Base-by-base conservation (phyloP, 2,113 vertebrate species). In the Ailurus styani region DNA sequence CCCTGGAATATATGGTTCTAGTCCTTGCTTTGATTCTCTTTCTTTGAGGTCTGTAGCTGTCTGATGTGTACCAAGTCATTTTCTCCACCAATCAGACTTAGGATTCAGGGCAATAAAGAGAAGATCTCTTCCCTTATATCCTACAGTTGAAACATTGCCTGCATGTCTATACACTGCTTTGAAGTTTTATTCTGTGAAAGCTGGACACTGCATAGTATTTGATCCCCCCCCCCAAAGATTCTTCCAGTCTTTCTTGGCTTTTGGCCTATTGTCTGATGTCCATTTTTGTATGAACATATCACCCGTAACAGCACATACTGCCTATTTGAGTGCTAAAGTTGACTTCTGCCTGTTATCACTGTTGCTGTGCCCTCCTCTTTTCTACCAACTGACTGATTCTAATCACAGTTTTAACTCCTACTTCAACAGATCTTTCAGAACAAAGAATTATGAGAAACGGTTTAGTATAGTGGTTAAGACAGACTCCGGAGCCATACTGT, bases 171-270 rank as follows among this genome's bases (percentile, higher is more conserved):
- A 23, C 11, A 10, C 8, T n/a, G 7, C n/a, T 89, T 62, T 85
- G 81, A 93, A 91, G 50, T 31, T 82, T 97, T 18, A n/a, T 25
- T 90, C 11, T 93, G 0, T 83, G 31, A 75, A 25, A 4, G 5
- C 34, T 93, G 34, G 21, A 37, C 2, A 85, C 3, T 25, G 62
- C 4, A 29, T n/a, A 84, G 50, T 66, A 21, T 13, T 27, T 87
- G 7, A 0, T 81, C 0, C 1, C 1, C 3, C 0, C 1, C 0
- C 3, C 29, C 6, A 60, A 45, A 55, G 6, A 84, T 70, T 95
- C 34, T 75, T 83, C 8, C 40, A 95, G 25, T 42, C 27, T 84
- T 95, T 94, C 84, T 31, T 78, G 47, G 29, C 55, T 93, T 60
- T 88, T 77, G 60, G 25, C 29, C 10, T 66, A 18, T 14, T 81